Evolutionary conservation across 2,888 invertebrate species (phyloP), one percentile per base, ranked within the genome.

Genomic region (Rutpela maculata): DNA sequence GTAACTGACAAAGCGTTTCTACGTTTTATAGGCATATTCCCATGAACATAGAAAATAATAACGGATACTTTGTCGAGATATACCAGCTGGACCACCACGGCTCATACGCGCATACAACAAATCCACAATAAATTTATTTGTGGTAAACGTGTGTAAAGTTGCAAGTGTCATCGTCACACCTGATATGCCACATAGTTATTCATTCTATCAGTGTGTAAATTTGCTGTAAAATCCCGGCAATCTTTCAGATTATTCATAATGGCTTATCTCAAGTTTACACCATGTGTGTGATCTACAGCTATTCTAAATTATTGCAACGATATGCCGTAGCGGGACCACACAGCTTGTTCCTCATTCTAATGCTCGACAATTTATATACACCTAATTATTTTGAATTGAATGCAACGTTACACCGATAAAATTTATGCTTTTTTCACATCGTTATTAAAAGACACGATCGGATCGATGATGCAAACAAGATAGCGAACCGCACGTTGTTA

Each of bases 161-260:
- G 71, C 75, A 74, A 74, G 74, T 80, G 78, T 77, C 81, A 78
- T 80, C 81, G 78, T 78, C 76, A 76, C 80, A 78, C 79, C 77
- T 78, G 79, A 77, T 78, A 78, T 60, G 76, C 75, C 68, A 77
- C 79, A 66, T 71, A 68, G 75, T 74, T 78, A 56, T 68, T 60
- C 57, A 18, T 50, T 18, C 31, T 68, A 66, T 66, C 60, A 35
- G 15, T 43, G 11, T 10, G 65, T 65, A 12, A 18, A 63, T 57
- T 67, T 35, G 22, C 69, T 75, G 65, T 65, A 56, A 43, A 31
- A 65, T 62, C 69, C 22, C 22, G 4, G 26, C 63, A 50, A 65
- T 71, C 70, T 66, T 31, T 50, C 69, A 60, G 59, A 66, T 60
- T 60, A 67, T 71, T 71, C 75, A 66, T 76, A 71, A 71, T 70